Percentiles rank a stretch among this genome's conserved stretches.
Evolutionary conservation across 53 echinoderm and acorn worm species (phyloP).

Genomic region (Hippasteria phrygiana): DNA sequence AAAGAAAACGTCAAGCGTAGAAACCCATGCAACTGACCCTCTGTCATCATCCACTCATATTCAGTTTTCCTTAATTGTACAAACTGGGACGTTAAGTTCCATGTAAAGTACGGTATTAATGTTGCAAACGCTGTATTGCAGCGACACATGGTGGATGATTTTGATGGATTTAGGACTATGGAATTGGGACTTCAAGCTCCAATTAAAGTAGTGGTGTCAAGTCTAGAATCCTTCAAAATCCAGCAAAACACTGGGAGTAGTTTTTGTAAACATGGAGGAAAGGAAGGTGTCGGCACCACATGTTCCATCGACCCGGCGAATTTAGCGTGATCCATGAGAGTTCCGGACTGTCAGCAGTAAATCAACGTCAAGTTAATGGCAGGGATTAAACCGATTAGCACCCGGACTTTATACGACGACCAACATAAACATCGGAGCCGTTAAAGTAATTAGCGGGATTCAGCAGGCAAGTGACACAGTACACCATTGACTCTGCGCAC

Average conservation of each 20-base stretch:
- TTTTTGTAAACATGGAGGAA: not conserved
- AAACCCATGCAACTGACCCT: too few relatives aligned
- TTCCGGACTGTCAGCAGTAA: not conserved
- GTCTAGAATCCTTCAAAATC: not conserved
- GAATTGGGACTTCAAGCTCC: too few relatives aligned
- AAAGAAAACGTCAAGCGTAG: too few relatives aligned
- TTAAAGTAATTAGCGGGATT: not conserved
- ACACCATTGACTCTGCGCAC: not conserved
- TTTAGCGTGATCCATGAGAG: not conserved
- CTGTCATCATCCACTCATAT: too few relatives aligned
- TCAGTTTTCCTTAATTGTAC: too few relatives aligned
- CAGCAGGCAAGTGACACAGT: not conserved
- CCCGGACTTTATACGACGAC: not conserved
- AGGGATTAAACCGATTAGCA: slow-evolving; percentile 1
- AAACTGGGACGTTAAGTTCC: too few relatives aligned
- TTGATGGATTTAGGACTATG: too few relatives aligned
- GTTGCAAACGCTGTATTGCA: too few relatives aligned
- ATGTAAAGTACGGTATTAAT: too few relatives aligned
- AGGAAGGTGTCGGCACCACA: not conserved
- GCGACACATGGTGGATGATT: too few relatives aligned
- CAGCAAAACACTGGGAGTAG: not conserved
- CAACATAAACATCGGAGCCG: not conserved
- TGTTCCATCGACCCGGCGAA: not conserved
- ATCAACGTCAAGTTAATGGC: not conserved
- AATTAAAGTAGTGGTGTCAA: too few relatives aligned